Percentiles rank a stretch among this genome's conserved stretches.
These are phyloP conservation scores for Hafferia zeledoni DNA, from an alignment of 2,797 vertebrate genomes.

Conservation along the genomic window DNA sequence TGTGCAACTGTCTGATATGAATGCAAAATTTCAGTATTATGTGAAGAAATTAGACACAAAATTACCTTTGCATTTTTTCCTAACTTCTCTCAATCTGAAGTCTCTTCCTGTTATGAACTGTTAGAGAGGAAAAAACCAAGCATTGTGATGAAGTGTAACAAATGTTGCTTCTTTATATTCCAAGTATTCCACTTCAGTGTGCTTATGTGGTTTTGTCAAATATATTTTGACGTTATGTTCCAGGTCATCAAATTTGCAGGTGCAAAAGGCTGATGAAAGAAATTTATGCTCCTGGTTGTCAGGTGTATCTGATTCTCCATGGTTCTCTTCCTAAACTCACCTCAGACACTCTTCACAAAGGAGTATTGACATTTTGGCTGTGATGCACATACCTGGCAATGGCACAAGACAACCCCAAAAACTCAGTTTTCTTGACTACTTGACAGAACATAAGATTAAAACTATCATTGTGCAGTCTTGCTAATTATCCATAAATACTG, in stretches of 20 bases:
- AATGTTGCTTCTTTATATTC: not conserved
- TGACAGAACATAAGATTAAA: not conserved
- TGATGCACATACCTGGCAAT: not conserved
- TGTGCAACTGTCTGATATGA: not conserved
- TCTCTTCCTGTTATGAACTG: not conserved
- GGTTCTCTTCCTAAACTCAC: not conserved
- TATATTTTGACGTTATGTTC: not conserved
- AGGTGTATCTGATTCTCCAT: not conserved
- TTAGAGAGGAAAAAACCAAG: not conserved
- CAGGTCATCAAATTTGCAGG: not conserved
- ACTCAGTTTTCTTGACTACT: not conserved
- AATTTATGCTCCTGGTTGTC: not conserved
- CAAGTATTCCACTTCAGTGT: not conserved
- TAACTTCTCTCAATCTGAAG: not conserved
- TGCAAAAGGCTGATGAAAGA: not conserved
- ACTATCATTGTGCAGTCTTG: not conserved
- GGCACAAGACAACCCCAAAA: not conserved
- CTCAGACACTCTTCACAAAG: not conserved
- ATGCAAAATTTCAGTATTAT: not conserved
- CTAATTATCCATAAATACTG: not conserved
- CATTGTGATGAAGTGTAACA: not conserved
- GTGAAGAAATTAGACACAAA: not conserved
- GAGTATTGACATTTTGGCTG: not conserved
- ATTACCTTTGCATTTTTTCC: not conserved
- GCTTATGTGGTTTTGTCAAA: not conserved